Evolutionary conservation across 2,888 invertebrate species (phyloP).

Genomic region (Axea sp.): DNA sequence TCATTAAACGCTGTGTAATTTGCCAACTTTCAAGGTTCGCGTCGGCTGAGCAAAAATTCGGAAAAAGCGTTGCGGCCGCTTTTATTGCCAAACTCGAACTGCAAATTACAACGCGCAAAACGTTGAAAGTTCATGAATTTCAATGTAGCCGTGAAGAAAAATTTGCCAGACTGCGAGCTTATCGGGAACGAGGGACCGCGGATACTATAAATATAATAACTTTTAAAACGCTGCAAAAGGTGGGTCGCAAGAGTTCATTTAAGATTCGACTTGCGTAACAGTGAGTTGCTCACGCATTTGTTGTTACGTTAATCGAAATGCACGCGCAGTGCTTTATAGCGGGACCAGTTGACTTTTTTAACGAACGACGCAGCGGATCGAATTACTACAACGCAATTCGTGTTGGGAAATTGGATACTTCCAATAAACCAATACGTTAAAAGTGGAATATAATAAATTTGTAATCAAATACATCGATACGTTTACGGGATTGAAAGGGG

Average conservation of each 20-base stretch:
- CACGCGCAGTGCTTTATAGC: slow-evolving; percentile 60
- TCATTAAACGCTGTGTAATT: slow-evolving; percentile 48
- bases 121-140: slow-evolving; percentile 37
- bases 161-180: slow-evolving; percentile 17
- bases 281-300: slow-evolving; percentile 60
- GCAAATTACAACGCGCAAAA: slow-evolving; percentile 35
- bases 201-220: slow-evolving; percentile 30
- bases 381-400: slow-evolving; percentile 70
- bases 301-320: slow-evolving; percentile 65
- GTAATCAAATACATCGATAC: slow-evolving; percentile 53
- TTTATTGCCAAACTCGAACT: slow-evolving; percentile 29
- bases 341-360: slow-evolving; percentile 60
- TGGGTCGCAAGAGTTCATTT: slow-evolving; percentile 47
- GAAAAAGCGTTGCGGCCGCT: slow-evolving; percentile 9
- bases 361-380: slow-evolving; percentile 59
- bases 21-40: slow-evolving; percentile 24
- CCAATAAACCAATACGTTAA: slow-evolving; percentile 55
- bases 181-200: slow-evolving; percentile 5
- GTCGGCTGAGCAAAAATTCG: slow-evolving; percentile 15
- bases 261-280: slow-evolving; percentile 56
- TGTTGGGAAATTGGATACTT: slow-evolving; percentile 63
- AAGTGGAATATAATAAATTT: slow-evolving; percentile 58
- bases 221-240: slow-evolving; percentile 28
- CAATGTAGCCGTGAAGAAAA: slow-evolving; percentile 30
- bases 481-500: slow-evolving; percentile 22